phyloP scores from a whole-genome alignment of 2,113 vertebrate species.

The Capreolus pygargus region DNA sequence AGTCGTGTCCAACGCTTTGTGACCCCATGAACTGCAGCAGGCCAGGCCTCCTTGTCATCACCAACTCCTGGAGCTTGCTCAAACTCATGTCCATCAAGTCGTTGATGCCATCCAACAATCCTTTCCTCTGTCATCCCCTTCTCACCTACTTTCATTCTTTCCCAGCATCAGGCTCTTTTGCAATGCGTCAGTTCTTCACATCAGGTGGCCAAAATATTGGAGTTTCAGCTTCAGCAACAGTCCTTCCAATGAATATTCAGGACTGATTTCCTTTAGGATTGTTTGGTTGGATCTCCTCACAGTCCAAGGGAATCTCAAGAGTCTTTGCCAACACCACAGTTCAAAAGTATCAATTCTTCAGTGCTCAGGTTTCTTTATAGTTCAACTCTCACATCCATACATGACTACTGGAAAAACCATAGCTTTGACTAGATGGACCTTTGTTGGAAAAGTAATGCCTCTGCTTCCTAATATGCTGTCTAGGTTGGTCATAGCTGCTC shows the following conservation, averaged over 20 bases:
- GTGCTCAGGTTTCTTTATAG: background rate
- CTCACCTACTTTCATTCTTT: background rate
- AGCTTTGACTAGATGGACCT: background rate
- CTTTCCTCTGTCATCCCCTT: background rate
- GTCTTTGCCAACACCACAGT: background rate
- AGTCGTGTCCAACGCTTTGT: background rate
- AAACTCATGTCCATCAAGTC: background rate
- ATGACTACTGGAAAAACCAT: background rate
- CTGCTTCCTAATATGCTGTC: background rate
- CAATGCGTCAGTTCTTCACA: background rate
- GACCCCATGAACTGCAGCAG: background rate
- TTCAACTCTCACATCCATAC: background rate
- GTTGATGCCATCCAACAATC: background rate
- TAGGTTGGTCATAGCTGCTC: background rate
- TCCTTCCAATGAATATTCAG: background rate
- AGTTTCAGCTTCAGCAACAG: background rate
- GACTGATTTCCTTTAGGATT: background rate
- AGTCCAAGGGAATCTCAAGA: background rate
- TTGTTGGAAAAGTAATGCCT: background rate
- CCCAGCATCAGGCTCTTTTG: background rate
- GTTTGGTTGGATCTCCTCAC: background rate
- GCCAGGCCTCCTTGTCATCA: background rate
- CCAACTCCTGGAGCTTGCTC: background rate
- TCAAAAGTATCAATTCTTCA: background rate
- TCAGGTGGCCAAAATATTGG: background rate